These are phyloP conservation scores for Tetragnatha versicolor DNA, from an alignment of 1,140 invertebrate genomes.

Conservation along the genomic window DNA sequence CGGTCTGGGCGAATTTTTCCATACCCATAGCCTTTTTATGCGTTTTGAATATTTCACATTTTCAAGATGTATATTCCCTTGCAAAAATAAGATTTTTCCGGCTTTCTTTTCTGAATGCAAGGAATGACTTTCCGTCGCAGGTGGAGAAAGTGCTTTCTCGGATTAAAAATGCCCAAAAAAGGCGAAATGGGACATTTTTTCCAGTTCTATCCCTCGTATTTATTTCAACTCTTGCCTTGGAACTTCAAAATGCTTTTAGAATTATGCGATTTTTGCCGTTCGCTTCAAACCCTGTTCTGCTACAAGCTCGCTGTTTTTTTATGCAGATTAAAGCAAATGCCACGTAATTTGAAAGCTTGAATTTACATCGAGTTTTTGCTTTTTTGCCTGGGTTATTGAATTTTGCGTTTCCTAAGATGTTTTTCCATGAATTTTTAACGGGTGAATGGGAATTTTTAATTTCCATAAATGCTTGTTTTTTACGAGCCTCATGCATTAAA, in stretches of 20 bases:
- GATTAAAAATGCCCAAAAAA: slow-evolving; percentile 22
- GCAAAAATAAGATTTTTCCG: too few species aligned
- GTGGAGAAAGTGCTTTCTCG: slow-evolving; percentile 23
- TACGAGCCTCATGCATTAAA: not conserved
- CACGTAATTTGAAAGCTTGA: too few species aligned
- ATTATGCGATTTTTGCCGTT: not conserved
- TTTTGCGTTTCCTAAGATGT: not conserved
- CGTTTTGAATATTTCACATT: slow-evolving; percentile 2
- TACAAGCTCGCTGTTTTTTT: too few species aligned
- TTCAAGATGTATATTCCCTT: not conserved
- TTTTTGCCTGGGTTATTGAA: too few species aligned
- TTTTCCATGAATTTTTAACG: not conserved
- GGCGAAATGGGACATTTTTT: slow-evolving; percentile 6
- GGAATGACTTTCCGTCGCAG: slow-evolving; percentile 9
- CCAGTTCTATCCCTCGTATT: not conserved
- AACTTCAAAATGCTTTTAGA: slow-evolving; percentile 4
- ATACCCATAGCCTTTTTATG: not conserved
- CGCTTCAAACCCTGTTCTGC: too few species aligned
- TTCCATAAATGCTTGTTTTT: not conserved
- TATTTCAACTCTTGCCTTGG: not conserved
- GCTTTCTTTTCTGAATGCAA: not conserved
- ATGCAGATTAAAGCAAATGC: too few species aligned
- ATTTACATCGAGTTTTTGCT: too few species aligned
- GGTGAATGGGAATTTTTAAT: not conserved
- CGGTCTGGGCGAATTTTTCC: not conserved